A percentile compares a stretch with the other conserved stretches of the same genome.
phyloP scores from a whole-genome alignment of 2,888 invertebrate species.

The Alloplasta piceator region DNA sequence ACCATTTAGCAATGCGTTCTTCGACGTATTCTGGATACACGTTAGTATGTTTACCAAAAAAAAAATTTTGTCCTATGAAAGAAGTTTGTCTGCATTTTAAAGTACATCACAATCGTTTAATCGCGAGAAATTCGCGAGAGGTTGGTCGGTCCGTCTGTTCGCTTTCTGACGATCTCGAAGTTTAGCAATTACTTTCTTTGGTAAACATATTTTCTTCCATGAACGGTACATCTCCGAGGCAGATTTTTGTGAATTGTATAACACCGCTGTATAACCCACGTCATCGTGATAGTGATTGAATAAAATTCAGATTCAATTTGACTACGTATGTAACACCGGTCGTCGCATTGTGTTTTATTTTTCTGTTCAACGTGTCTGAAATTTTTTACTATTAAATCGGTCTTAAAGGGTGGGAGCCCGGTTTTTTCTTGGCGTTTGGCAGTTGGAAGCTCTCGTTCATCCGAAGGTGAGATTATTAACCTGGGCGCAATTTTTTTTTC shows the following conservation, averaged over 20 bases:
- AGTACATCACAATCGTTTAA: slow-evolving; percentile 21
- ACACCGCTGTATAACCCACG: slow-evolving; percentile 80
- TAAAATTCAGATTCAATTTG: slow-evolving; percentile 82
- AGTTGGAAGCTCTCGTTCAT: slow-evolving; percentile 58
- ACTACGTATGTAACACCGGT: slow-evolving; percentile 75
- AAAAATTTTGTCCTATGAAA: slow-evolving; percentile 38
- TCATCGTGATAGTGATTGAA: slow-evolving; percentile 80
- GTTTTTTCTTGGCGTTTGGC: slow-evolving; percentile 66
- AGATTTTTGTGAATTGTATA: slow-evolving; percentile 80
- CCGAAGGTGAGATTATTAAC: slow-evolving; percentile 58
- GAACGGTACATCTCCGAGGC: slow-evolving; percentile 75
- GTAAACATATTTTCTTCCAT: slow-evolving; percentile 78
- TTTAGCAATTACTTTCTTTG: slow-evolving; percentile 59
- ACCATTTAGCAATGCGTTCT: slow-evolving; percentile 44
- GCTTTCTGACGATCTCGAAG: slow-evolving; percentile 25
- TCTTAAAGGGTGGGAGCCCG: slow-evolving; percentile 49
- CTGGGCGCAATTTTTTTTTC: slow-evolving; percentile 3
- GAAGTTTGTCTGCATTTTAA: slow-evolving; percentile 43
- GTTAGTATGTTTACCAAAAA: slow-evolving; percentile 77
- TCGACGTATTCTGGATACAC: slow-evolving; percentile 69
- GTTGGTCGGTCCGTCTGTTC: slow-evolving; percentile 54
- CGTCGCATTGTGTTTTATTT: slow-evolving; percentile 79
- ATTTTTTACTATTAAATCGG: slow-evolving; percentile 67
- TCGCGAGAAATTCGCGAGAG: slow-evolving; percentile 52
- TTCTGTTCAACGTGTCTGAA: slow-evolving; percentile 69